These are phyloP conservation scores for Parnassius orleans DNA, from an alignment of 2,888 invertebrate genomes.

Conservation along the genomic window DNA sequence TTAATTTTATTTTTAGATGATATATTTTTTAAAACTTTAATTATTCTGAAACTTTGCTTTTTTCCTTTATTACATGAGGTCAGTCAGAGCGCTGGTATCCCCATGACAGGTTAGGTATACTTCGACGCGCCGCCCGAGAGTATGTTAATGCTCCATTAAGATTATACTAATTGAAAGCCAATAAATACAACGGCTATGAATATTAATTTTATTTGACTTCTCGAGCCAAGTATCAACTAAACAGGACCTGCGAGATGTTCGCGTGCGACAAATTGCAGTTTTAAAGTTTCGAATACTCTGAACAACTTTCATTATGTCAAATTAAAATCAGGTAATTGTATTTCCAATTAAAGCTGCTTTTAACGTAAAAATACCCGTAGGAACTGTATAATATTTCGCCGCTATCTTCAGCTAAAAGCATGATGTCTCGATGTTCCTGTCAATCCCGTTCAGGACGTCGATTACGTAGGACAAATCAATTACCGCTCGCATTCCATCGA, in stretches of 20 bases:
- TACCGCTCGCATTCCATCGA: constrained; percentile 72
- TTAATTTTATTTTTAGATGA: too few relatives aligned
- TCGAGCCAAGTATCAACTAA: constrained; percentile 45
- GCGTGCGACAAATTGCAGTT: constrained; percentile 55
- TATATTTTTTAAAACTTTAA: too few relatives aligned
- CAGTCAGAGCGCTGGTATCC: constrained; percentile 49
- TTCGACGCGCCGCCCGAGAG: constrained; percentile 66
- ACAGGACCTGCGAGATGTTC: constrained; percentile 49
- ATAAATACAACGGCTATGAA: constrained; percentile 81
- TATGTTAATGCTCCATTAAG: constrained; percentile 81
- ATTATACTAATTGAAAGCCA: constrained; percentile 82
- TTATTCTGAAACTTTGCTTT: not conserved
- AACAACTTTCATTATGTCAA: constrained; percentile 10
- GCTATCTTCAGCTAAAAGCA: constrained; percentile 34
- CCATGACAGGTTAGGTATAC: constrained; percentile 54
- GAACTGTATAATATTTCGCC: constrained; percentile 12
- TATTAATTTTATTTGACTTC: constrained; percentile 78
- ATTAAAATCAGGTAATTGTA: not conserved
- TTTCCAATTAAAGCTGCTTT: constrained; percentile 16
- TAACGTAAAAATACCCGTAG: not conserved
- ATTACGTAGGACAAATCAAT: constrained; percentile 80
- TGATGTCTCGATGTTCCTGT: constrained; percentile 68
- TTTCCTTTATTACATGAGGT: not conserved
- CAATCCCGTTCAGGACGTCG: constrained; percentile 64
- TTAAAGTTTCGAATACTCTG: constrained; percentile 10